Evolutionary conservation across 2,113 vertebrate species (phyloP).

Genomic region (Prionailurus viverrinus): DNA sequence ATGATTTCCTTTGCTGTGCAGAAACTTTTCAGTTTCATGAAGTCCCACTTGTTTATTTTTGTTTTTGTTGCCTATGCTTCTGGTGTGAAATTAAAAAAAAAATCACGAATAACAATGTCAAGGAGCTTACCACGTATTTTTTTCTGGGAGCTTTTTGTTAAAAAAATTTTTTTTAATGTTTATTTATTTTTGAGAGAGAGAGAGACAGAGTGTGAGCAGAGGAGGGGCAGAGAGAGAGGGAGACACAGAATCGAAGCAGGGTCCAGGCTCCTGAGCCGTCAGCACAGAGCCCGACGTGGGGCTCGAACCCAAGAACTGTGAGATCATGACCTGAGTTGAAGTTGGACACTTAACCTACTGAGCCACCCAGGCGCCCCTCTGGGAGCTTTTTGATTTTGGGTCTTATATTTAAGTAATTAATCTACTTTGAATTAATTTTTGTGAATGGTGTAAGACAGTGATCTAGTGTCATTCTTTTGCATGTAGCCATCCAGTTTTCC

Average conservation of each 20-base stretch:
- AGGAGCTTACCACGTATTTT: background rate
- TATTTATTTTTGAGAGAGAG: too few relatives aligned
- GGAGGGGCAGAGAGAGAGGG: too few relatives aligned
- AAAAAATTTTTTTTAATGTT: too few relatives aligned
- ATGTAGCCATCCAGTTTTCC: background rate
- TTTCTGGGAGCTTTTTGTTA: background rate
- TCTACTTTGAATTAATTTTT: background rate
- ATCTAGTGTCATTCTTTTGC: background rate
- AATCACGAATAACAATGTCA: background rate
- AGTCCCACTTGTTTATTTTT: background rate
- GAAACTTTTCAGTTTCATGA: background rate
- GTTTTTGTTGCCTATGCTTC: background rate
- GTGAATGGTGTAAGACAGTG: background rate
- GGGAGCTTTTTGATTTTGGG: background rate
- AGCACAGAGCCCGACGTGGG: too few relatives aligned
- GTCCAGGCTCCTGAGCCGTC: too few relatives aligned
- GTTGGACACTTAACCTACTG: too few relatives aligned
- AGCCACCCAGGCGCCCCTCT: too few relatives aligned
- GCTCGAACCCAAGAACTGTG: too few relatives aligned
- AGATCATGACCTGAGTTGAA: too few relatives aligned
- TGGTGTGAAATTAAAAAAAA: background rate
- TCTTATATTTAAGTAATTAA: background rate
- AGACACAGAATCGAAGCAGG: too few relatives aligned
- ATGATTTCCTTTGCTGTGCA: background rate
- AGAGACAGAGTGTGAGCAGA: too few relatives aligned